These are phyloP conservation scores for Siphonodentalium dalli DNA, from an alignment of 2,888 invertebrate species.

Conservation along the genomic window DNA sequence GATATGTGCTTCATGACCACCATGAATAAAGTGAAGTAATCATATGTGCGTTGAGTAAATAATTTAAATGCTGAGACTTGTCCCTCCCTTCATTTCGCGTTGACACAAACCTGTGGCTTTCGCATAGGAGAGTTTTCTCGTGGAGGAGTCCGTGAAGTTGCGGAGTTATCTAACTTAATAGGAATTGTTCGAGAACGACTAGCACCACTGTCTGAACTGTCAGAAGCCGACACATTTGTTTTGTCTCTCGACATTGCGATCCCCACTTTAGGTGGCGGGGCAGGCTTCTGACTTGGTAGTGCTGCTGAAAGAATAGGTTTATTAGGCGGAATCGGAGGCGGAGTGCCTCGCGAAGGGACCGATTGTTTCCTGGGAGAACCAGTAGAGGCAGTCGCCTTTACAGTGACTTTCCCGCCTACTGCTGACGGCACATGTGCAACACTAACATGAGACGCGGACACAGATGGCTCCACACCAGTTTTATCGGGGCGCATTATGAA, in stretches of 20 bases:
- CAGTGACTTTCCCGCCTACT: conserved; percentile 1
- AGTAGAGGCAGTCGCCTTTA: background rate
- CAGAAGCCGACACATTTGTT: conserved; percentile 31
- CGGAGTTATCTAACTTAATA: conserved; percentile 4
- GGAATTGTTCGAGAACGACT: conserved; percentile 17
- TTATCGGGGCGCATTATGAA: no score
- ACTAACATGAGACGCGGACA: no score
- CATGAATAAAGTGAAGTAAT: no score
- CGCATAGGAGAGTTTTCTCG: conserved; percentile 47
- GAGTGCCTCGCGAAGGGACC: conserved; percentile 49
- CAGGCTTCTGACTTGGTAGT: conserved; percentile 35
- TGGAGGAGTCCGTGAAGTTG: conserved; percentile 35
- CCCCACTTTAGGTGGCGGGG: conserved; percentile 47
- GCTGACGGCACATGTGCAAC: no score
- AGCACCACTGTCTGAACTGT: conserved; percentile 10
- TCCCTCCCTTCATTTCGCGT: conserved; percentile 53
- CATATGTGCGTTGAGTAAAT: no score
- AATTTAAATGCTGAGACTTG: no score
- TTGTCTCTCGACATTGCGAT: conserved; percentile 44
- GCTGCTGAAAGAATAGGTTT: conserved; percentile 53
- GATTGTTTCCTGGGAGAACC: conserved; percentile 37
- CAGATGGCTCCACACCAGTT: no score
- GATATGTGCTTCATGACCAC: no score
- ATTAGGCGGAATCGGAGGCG: conserved; percentile 63
- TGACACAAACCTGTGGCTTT: conserved; percentile 59